Evolutionary conservation across 2,888 invertebrate species (phyloP).

Genomic region (Actias luna): DNA sequence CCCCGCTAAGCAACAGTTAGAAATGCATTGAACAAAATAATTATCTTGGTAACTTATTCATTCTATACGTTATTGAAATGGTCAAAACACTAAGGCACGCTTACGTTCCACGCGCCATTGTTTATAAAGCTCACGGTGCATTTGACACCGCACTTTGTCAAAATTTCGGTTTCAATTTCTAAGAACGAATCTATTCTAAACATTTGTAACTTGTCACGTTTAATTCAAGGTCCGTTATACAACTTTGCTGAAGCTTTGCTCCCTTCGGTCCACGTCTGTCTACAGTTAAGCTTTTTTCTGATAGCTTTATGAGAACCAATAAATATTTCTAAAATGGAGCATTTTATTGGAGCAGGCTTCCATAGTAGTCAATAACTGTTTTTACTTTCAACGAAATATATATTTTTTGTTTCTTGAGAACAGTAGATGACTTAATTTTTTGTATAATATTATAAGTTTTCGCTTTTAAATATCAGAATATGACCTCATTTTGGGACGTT

Average conservation of each 20-base stretch:
- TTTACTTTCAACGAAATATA: constrained; percentile 71
- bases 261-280: constrained; percentile 41
- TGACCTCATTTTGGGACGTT: background rate
- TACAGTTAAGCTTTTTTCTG: constrained; percentile 66
- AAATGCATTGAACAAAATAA: constrained; percentile 60
- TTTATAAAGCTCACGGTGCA: constrained; percentile 48
- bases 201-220: constrained; percentile 60
- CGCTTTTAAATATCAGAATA: constrained; percentile 57
- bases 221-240: constrained; percentile 68
- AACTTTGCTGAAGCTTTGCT: constrained; percentile 34
- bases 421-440: constrained; percentile 45
- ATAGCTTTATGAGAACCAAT: constrained; percentile 67
- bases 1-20: constrained; percentile 75
- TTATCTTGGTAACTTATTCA: constrained; percentile 73
- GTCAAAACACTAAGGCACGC: constrained; percentile 76
- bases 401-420: constrained; percentile 50
- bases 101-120: constrained; percentile 62
- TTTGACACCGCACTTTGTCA: constrained; percentile 76
- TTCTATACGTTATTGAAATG: constrained; percentile 65
- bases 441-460: constrained; percentile 62
- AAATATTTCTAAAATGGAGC: constrained; percentile 75
- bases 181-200: constrained; percentile 53
- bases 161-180: constrained; percentile 78
- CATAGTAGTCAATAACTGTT: constrained; percentile 76
- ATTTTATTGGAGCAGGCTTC: constrained; percentile 75